Evolutionary conservation across 2,797 vertebrate genomes (phyloP).

Genomic region (Gadopsis marmoratus): DNA sequence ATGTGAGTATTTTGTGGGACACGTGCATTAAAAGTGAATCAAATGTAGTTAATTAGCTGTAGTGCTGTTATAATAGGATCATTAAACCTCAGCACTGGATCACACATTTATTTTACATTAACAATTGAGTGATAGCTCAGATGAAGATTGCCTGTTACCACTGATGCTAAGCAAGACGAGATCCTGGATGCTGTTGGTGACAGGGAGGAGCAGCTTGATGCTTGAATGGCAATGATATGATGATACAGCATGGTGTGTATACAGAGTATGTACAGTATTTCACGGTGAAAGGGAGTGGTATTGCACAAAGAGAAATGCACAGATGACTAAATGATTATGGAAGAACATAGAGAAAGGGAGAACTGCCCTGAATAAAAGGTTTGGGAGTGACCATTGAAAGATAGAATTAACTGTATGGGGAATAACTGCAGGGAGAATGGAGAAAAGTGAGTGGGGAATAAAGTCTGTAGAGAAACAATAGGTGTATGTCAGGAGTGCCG

Average conservation of each 20-base stretch:
- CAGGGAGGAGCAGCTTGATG: neutral
- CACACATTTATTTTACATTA: slow-evolving; percentile 5
- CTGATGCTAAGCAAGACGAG: neutral
- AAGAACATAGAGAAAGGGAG: neutral
- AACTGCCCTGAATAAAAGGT: slow-evolving; percentile 2
- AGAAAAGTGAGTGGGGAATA: slow-evolving; percentile 29
- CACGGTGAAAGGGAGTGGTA: neutral
- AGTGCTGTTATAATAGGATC: neutral
- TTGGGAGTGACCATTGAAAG: neutral
- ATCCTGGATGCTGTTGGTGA: neutral
- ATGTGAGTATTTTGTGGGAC: neutral
- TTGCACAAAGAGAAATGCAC: neutral
- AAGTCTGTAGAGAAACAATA: slow-evolving; percentile 23
- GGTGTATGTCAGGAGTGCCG: slow-evolving; percentile 22
- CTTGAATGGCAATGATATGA: neutral
- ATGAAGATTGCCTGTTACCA: neutral
- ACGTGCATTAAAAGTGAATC: neutral
- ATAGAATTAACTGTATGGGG: neutral
- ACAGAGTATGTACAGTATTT: neutral
- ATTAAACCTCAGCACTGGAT: slow-evolving; percentile 9
- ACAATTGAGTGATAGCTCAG: neutral
- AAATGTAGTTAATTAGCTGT: neutral
- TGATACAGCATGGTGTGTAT: neutral
- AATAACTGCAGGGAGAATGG: slow-evolving; percentile 17
- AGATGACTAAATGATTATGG: slow-evolving; percentile 10